Conservation (phyloP, 2,113 vertebrate species). For the Zosterops lateralis region DNA sequence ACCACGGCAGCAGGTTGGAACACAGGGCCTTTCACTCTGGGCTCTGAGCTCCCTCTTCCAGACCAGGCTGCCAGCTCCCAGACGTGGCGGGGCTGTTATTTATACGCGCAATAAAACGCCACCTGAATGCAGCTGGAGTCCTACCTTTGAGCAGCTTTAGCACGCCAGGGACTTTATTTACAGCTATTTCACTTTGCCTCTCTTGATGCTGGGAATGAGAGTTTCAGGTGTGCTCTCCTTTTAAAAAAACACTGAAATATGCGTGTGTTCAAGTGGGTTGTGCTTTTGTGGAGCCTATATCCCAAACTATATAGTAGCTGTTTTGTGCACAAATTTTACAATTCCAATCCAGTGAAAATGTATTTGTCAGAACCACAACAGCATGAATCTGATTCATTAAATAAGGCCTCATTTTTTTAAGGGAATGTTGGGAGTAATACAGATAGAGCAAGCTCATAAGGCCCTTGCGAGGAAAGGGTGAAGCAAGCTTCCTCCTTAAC, state of each 20-base stretch:
- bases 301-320: background rate
- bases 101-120: background rate
- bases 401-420: background rate
- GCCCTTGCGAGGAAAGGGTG: background rate
- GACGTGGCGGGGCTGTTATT: background rate
- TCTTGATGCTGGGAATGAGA: background rate
- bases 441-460: background rate
- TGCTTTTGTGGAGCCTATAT: background rate
- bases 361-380: background rate
- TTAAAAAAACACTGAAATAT: background rate
- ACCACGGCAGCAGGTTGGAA: background rate
- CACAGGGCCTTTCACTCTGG: background rate
- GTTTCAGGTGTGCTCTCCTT: slow-evolving; percentile 34
- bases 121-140: slow-evolving; percentile 28
- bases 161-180: background rate
- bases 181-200: slow-evolving; percentile 16
- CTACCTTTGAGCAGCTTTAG: background rate
- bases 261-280: background rate
- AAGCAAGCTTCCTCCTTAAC: background rate
- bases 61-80: background rate
- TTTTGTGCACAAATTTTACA: background rate
- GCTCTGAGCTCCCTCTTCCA: background rate
- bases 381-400: background rate
- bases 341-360: background rate
- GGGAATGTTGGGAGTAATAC: background rate